A percentile compares a stretch with the other conserved stretches of the same genome.
Conservation (phyloP, 2,113 vertebrate species). For the Gila orcuttii region DNA sequence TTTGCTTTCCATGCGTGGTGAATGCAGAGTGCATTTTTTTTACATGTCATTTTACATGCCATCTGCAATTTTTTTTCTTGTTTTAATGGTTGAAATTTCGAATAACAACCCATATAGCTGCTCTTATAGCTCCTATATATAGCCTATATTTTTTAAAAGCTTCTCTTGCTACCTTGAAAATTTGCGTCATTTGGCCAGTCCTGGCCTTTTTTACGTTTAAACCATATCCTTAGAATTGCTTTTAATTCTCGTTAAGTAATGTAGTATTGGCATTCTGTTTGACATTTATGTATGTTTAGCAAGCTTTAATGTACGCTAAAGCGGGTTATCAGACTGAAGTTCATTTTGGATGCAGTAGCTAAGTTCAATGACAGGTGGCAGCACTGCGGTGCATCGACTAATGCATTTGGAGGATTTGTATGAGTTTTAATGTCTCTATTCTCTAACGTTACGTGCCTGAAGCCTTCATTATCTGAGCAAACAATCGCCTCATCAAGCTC, state of each 20-base stretch:
- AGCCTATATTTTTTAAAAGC: background rate
- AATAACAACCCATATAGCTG: background rate
- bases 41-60: background rate
- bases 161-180: background rate
- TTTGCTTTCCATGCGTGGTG: background rate
- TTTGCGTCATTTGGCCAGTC: background rate
- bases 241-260: background rate
- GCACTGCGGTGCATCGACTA: conserved; percentile 54
- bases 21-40: background rate
- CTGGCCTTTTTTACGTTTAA: background rate
- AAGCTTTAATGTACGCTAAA: background rate
- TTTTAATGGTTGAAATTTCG: background rate
- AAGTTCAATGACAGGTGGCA: conserved; percentile 73
- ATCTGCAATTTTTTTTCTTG: background rate
- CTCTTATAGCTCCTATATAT: background rate
- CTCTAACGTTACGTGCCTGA: background rate
- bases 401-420: background rate
- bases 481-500: conserved; percentile 16
- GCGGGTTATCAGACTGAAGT: background rate
- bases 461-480: conserved; percentile 18
- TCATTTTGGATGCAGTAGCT: conserved; percentile 62
- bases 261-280: background rate
- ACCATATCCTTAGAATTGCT: background rate
- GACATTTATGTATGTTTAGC: background rate
- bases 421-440: background rate